Percentiles rank a stretch among this genome's conserved stretches.
These are phyloP conservation scores for Eremophila alpestris DNA, from an alignment of 2,797 vertebrate genomes.

Conservation along the genomic window DNA sequence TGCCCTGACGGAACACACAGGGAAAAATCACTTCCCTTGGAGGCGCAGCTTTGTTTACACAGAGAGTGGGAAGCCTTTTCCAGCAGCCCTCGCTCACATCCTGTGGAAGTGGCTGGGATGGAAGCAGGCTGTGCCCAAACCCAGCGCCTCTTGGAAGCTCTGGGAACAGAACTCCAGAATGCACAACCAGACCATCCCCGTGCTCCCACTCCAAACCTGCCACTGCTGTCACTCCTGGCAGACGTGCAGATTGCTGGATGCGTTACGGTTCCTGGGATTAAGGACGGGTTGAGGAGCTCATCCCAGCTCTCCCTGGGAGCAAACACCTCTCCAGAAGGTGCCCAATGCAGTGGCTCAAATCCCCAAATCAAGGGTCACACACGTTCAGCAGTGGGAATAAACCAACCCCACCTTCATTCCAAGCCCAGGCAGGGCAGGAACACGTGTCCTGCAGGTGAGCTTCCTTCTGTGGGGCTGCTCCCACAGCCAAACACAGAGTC, in stretches of 20 bases:
- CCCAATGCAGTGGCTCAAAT: fast-evolving
- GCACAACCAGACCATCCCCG: fast-evolving
- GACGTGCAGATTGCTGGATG: fast-evolving
- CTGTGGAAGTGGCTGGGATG: neutral
- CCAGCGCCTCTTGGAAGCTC: neutral
- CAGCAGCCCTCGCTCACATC: slow-evolving; percentile 21
- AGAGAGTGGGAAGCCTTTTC: slow-evolving; percentile 7
- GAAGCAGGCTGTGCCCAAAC: neutral
- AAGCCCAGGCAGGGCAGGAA: neutral
- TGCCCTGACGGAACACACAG: neutral
- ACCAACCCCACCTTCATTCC: neutral
- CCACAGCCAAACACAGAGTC: neutral
- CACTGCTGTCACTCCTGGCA: neutral
- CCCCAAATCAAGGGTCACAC: neutral
- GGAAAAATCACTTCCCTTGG: neutral
- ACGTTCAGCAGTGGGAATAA: neutral
- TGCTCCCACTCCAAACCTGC: neutral
- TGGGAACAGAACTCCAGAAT: neutral
- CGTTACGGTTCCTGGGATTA: neutral
- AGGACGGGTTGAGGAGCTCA: neutral
- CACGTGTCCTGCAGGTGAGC: neutral
- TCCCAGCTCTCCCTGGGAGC: neutral
- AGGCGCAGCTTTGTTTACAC: neutral
- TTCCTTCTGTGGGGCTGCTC: slow-evolving; percentile 1
- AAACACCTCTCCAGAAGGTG: neutral